A percentile compares a stretch with the other conserved stretches of the same genome.
Conservation (phyloP, 64 coral and sea anemone species). For the Actinia tenebrosa region DNA sequence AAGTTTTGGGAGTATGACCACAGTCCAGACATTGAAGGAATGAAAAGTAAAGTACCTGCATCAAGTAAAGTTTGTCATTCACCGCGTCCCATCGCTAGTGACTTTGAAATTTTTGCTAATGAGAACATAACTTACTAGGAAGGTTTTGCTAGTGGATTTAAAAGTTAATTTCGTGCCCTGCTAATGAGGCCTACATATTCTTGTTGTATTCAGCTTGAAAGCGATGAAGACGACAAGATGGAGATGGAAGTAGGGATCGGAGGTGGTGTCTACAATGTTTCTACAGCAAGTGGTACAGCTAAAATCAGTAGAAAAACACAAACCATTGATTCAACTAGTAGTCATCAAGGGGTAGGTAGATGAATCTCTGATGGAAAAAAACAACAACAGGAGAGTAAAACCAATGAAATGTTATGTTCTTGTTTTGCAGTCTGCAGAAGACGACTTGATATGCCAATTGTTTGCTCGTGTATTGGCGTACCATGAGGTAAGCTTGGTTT, state of each 20-base stretch:
- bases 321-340: constrained; percentile 13
- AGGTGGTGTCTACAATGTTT: constrained; percentile 63
- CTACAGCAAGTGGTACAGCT: constrained; percentile 50
- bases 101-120: too few relatives aligned
- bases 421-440: constrained; percentile 42
- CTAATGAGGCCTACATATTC: not conserved
- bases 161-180: too few relatives aligned
- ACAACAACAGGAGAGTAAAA: too few relatives aligned
- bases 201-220: constrained; percentile 25
- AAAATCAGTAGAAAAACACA: constrained; percentile 71
- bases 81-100: too few relatives aligned
- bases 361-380: too few relatives aligned
- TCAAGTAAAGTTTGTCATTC: too few relatives aligned
- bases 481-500: constrained; percentile 46
- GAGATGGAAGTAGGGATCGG: constrained; percentile 85
- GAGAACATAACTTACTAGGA: too few relatives aligned
- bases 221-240: constrained; percentile 41
- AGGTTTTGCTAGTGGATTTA: too few relatives aligned
- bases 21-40: too few relatives aligned
- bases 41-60: too few relatives aligned
- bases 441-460: constrained; percentile 52
- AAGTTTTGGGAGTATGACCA: too few relatives aligned
- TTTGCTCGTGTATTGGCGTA: constrained; percentile 70
- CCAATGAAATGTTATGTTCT: not conserved
- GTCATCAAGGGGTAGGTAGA: constrained; percentile 34